phyloP scores from a whole-genome alignment of 1,140 invertebrate genomes.

The Dryas iulia region DNA sequence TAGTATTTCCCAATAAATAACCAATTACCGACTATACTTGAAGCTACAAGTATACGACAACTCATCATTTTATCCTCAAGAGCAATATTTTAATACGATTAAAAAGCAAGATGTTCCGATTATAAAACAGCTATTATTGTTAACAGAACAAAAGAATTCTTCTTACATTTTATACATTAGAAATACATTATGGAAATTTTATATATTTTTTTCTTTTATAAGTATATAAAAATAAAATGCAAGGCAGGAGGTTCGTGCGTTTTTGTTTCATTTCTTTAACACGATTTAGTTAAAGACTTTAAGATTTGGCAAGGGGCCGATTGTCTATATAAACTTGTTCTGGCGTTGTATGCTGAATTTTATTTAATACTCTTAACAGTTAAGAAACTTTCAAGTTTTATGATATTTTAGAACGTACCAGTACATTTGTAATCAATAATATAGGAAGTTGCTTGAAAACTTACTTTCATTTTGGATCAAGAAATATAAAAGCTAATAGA shows the following conservation, averaged over 20 bases:
- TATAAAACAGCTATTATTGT: neutral
- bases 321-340: constrained; percentile 40
- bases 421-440: constrained; percentile 28
- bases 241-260: constrained; percentile 38
- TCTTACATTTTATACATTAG: neutral
- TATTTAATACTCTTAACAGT: constrained; percentile 34
- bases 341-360: constrained; percentile 33
- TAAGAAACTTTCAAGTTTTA: constrained; percentile 23
- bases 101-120: neutral
- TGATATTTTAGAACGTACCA: constrained; percentile 16
- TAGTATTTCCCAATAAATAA: too few species aligned
- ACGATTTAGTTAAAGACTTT: constrained; percentile 46
- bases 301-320: constrained; percentile 45
- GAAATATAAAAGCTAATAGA: constrained; percentile 1
- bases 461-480: neutral
- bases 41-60: neutral
- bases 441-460: constrained; percentile 18
- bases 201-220: constrained; percentile 31
- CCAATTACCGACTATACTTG: too few species aligned
- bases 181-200: constrained; percentile 12
- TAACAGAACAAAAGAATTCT: neutral
- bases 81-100: neutral
- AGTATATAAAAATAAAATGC: constrained; percentile 40
- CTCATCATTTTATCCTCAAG: neutral
- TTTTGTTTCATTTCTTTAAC: constrained; percentile 49